Evolutionary conservation across 2,797 vertebrate genomes (phyloP), one percentile per base, ranked within the genome.

Genomic region (Phataginus tricuspis): DNA sequence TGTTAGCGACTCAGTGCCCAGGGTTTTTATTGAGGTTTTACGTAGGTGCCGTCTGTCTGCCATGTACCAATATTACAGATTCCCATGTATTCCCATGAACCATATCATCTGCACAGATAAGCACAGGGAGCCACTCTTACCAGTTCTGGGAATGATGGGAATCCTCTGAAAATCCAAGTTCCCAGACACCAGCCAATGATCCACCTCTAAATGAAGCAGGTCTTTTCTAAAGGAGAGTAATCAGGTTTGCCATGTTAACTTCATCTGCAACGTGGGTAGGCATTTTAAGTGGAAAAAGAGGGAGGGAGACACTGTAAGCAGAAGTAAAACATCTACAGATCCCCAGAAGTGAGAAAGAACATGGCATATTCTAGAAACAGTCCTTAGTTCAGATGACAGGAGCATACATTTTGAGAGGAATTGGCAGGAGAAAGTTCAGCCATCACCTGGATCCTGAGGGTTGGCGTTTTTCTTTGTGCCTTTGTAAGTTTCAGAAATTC

Each of bases 401-500:
- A 45, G 59, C 16, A 8, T 15, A 13, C 12, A 0, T 10, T 10
- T 10, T 29, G 25, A 72, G 25, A 75, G 18, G 18, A 39, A 21
- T 5, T 25, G 39, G 49, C n/a, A 2, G 51, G 21, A 78, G 23
- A 3, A 39, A 31, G 5, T 51, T 14, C 55, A 29, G 31, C 68
- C 19, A 16, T n/a, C 31, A 42, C 39, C 53, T 45, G 21, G 55
- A 51, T 53, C 12, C 31, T 13, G 2, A 42, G 21, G 18, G 12
- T 9, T 34, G 2, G 53, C 63, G 34, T 27, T 68, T 63, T 78
- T 31, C 49, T 53, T 49, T 51, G 37, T 69, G 57, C 15, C 72
- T 93, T 75, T 96, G 71, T 45, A 94, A 79, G 49, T 83, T 74
- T 21, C 12, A 51, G 69, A 68, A 57, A 63, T 82, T 84, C 45